Evolutionary conservation across 2,797 vertebrate genomes (phyloP).

Genomic region (Taenioides sp.): DNA sequence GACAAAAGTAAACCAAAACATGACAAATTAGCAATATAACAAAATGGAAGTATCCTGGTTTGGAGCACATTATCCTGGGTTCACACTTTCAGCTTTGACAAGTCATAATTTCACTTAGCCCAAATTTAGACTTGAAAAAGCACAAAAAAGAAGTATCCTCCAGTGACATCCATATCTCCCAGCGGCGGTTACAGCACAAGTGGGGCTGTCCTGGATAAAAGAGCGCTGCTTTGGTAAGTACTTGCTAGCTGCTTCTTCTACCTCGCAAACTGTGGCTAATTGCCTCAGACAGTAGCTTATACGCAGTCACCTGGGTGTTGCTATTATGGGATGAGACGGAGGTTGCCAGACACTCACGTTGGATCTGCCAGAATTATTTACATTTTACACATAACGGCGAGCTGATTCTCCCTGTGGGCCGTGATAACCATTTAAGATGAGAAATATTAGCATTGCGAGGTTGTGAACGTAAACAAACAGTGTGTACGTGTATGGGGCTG

Average conservation of each 20-base stretch:
- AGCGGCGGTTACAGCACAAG: conserved; percentile 48
- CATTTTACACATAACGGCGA: background rate
- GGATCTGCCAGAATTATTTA: conserved; percentile 1
- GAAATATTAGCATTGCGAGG: background rate
- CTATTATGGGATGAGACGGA: background rate
- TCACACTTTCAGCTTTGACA: background rate
- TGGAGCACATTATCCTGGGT: background rate
- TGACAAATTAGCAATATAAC: background rate
- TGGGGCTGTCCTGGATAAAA: conserved; percentile 55
- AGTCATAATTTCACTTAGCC: background rate
- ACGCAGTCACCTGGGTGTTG: conserved; percentile 51
- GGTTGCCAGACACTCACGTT: conserved; percentile 21
- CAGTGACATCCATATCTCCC: conserved; percentile 3
- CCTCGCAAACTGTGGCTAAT: conserved; percentile 88
- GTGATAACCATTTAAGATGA: background rate
- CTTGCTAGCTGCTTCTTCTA: conserved; percentile 59
- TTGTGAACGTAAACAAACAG: background rate
- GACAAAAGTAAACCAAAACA: no score
- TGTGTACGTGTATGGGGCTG: background rate
- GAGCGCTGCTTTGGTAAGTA: conserved; percentile 58
- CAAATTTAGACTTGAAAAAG: conserved; percentile 1
- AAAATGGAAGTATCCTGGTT: background rate
- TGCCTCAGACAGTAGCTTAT: conserved; percentile 55
- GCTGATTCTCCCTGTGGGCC: background rate
- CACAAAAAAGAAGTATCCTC: background rate